These are phyloP conservation scores for Gallinago undulata DNA, from an alignment of 2,113 vertebrate genomes.

Conservation along the genomic window DNA sequence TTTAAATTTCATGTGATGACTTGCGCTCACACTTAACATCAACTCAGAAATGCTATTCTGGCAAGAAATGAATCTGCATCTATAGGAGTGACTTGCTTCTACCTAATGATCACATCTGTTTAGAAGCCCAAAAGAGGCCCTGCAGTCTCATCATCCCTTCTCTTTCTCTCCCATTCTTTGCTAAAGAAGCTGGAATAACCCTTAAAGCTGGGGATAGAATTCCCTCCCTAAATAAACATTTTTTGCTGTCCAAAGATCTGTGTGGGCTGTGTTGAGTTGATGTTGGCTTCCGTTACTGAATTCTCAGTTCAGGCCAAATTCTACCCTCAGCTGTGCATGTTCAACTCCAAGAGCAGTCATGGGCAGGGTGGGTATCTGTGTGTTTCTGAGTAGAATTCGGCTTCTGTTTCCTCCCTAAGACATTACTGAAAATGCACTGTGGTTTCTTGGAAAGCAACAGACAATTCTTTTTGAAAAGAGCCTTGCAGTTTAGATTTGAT, in stretches of 20 bases:
- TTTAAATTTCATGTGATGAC: neutral
- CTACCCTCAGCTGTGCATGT: neutral
- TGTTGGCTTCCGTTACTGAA: slow-evolving; percentile 26
- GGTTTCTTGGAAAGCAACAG: neutral
- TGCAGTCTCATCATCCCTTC: neutral
- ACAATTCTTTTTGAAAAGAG: neutral
- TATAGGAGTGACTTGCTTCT: neutral
- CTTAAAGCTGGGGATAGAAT: neutral
- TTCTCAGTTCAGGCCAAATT: neutral
- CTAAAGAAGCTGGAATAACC: slow-evolving; percentile 17
- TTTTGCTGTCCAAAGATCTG: slow-evolving; percentile 1
- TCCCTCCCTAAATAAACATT: neutral
- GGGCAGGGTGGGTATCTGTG: neutral
- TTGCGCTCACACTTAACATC: neutral
- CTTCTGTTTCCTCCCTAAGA: neutral
- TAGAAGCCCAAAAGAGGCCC: neutral
- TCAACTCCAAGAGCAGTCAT: neutral
- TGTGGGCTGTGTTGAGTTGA: slow-evolving; percentile 40
- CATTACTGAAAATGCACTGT: neutral
- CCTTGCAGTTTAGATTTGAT: neutral
- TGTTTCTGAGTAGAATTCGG: neutral
- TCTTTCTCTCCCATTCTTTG: neutral
- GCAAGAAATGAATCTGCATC: neutral
- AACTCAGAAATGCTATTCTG: neutral
- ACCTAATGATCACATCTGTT: neutral